These are phyloP conservation scores for Benthochromis sp. DNA, from an alignment of 2,113 vertebrate genomes.

Conservation along the genomic window DNA sequence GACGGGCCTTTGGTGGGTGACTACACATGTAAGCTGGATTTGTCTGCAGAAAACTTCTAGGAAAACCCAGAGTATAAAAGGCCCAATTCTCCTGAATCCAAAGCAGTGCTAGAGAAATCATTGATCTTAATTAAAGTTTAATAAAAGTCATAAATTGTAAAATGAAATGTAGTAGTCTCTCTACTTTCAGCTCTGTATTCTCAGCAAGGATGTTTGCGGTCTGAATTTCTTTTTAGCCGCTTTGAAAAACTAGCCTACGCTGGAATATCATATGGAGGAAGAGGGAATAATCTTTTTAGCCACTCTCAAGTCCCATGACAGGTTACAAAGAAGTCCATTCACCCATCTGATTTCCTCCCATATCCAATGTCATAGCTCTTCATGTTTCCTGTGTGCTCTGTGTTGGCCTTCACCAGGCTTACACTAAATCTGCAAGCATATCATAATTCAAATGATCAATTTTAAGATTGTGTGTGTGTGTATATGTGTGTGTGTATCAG, in stretches of 20 bases:
- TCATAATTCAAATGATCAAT: background rate
- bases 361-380: constrained; percentile 53
- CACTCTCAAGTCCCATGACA: constrained; percentile 59
- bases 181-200: background rate
- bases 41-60: background rate
- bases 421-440: background rate
- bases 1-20: background rate
- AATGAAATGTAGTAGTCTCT: background rate
- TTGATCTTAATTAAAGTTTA: background rate
- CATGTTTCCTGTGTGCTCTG: constrained; percentile 18
- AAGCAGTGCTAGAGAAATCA: background rate
- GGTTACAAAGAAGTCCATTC: constrained; percentile 67
- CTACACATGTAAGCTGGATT: background rate
- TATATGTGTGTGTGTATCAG: background rate
- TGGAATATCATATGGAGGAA: constrained; percentile 43
- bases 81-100: background rate
- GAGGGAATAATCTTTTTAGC: constrained; percentile 49
- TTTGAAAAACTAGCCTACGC: background rate
- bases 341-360: constrained; percentile 7
- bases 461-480: background rate
- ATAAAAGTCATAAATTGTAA: background rate
- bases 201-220: background rate
- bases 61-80: background rate
- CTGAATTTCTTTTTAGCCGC: background rate
- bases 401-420: background rate